Evolutionary conservation across 2,113 vertebrate genomes (phyloP), one percentile per base, ranked within the genome.

Genomic region (Mustela nigripes): DNA sequence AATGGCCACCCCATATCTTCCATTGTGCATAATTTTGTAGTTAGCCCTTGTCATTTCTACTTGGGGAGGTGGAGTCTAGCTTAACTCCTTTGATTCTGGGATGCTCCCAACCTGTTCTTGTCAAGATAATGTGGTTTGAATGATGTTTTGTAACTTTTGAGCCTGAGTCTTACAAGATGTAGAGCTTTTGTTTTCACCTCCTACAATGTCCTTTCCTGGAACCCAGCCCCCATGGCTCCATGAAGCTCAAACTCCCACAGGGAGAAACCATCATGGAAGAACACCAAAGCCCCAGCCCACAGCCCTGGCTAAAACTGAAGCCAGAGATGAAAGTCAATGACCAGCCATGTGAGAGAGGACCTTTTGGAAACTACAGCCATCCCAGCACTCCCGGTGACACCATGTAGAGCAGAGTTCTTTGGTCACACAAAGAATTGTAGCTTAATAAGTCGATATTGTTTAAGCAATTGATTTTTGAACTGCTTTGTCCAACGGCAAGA

Each of bases 1-100:
- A 96, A 10, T 45, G 60, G 21, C 1, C 45, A 1, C 1, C 4
- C 0, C 1, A 0, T 1, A 9, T 16, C 6, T 22, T 26, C 63
- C 33, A 6, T 2, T 60, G 21, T n/a, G 18, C 1, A 2, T 42
- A 3, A 1, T 22, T 79, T 31, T 33, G 16, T 42, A 79, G 3
- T 2, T 7, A 9, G 15, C 39, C 45, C 7, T 58, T 56, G 62
- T n/a, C 8, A 2, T 79, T 36, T 67, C 12, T 39, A 33, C 11
- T 5, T 7, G 16, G 5, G 36, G 7, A n/a, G 31, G 0, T 6
- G 33, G 33, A 42, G 3, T 21, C 6, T 14, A 22, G 26, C 15
- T 21, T 19, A 21, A 28, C 62, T 16, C 11, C n/a, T 48, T 50
- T 26, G 84, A 45, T 16, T 33, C 19, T 12, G 18, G 33, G 9